Base-by-base conservation (phyloP, 2,797 vertebrate species). In the Hyperoplus immaculatus region DNA sequence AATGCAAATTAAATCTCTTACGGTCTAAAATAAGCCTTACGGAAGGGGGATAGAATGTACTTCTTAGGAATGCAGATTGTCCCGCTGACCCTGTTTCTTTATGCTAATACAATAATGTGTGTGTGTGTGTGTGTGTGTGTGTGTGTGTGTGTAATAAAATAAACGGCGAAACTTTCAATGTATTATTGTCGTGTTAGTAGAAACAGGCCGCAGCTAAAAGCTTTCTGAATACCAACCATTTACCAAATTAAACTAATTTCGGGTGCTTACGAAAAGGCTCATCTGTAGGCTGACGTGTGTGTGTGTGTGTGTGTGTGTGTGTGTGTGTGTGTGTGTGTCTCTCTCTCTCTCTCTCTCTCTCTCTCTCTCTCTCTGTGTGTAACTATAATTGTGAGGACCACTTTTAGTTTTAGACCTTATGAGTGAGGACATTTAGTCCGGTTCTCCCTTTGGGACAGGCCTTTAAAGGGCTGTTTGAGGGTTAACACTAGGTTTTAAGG, bases 231-330 rank as follows among this genome's bases (percentile, higher is more conserved):
- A 97, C 96, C 95, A 92, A 96, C 96, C 97, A 98, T 98, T 99
- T 99, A 98, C 97, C 97, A 97, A 99, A 99, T 99, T 98, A 99
- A 98, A 99, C 96, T 99, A 97, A 99, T 98, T 97, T 97, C 97
- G 97, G 97, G 97, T 96, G 96, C 96, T 96, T 98, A 96, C 96
- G 96, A 96, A 96, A 97, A 97, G 96, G 96, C 97, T 96, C 97
- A 97, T 98, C 96, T 97, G 97, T 96, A 97, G 96, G 96, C 96
- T 97, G 97, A 97, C 95, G 96, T 96, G 50, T 21, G 21, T 21
- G 21, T 21, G 21, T 21, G 21, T 21, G 21, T 21, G 21, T 21
- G 29, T 29, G 29, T 29, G 29, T 29, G 29, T 29, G 29, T 29
- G 29, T 29, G 2, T 29, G 29, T 29, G 29, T 29, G 29, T 29